Evolutionary conservation across 2,113 vertebrate genomes (phyloP).

Genomic region (Oreotrochilus melanogaster): DNA sequence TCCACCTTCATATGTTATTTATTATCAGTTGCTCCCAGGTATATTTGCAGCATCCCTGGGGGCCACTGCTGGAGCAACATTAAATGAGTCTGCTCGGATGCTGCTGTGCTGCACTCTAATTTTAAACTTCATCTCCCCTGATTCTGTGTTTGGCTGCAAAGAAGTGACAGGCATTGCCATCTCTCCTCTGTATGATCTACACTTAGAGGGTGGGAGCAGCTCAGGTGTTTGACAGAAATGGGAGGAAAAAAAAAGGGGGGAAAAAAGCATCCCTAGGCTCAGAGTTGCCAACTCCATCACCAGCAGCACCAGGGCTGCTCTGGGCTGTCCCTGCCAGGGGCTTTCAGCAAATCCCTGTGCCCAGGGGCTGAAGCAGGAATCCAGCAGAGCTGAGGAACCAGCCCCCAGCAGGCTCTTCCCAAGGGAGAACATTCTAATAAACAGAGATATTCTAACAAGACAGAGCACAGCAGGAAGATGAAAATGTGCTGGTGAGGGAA

Average conservation of each 20-base stretch:
- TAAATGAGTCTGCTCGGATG: slow-evolving; percentile 63
- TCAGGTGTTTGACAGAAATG: not conserved
- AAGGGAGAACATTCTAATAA: not conserved
- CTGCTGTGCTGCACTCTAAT: slow-evolving; percentile 57
- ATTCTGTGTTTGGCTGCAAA: slow-evolving; percentile 49
- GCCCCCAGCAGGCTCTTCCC: not conserved
- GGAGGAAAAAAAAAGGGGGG: not conserved
- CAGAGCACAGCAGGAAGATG: not conserved
- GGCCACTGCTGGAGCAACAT: slow-evolving; percentile 45
- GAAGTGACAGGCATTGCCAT: slow-evolving; percentile 16
- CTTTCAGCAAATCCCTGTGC: not conserved
- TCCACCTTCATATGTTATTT: slow-evolving; percentile 34
- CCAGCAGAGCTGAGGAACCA: not conserved
- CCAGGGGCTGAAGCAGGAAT: not conserved
- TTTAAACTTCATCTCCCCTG: slow-evolving; percentile 66
- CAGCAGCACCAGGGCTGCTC: not conserved
- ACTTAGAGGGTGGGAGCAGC: not conserved
- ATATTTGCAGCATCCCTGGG: slow-evolving; percentile 48
- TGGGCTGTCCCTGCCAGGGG: not conserved
- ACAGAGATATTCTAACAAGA: not conserved
- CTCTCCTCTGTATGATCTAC: not conserved
- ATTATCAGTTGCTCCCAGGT: slow-evolving; percentile 67
- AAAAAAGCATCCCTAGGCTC: not conserved
- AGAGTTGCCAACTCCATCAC: not conserved
- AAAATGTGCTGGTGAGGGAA: not conserved